These are phyloP conservation scores for Phengaris alcon DNA, from an alignment of 2,888 invertebrate species.

Conservation along the genomic window DNA sequence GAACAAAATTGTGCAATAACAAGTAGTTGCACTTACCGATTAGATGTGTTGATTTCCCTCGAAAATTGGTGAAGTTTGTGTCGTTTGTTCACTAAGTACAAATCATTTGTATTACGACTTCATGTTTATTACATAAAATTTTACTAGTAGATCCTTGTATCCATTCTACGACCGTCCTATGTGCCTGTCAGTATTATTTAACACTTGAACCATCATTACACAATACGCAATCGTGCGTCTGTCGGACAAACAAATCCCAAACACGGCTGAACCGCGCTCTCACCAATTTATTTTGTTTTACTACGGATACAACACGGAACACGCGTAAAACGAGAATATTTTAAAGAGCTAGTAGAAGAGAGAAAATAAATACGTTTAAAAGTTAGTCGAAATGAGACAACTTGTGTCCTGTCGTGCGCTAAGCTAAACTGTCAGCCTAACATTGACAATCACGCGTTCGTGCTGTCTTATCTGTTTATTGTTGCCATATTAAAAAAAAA, in stretches of 20 bases:
- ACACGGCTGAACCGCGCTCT: slow-evolving; percentile 57
- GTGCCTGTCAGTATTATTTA: slow-evolving; percentile 14
- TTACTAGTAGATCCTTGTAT: slow-evolving; percentile 5
- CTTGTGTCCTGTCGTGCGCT: not conserved
- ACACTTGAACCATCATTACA: slow-evolving; percentile 17
- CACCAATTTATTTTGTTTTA: slow-evolving; percentile 51
- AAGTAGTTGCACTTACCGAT: slow-evolving; percentile 26
- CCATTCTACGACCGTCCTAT: not conserved
- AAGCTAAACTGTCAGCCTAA: slow-evolving; percentile 18
- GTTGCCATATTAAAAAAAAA: slow-evolving; percentile 39
- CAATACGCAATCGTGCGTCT: slow-evolving; percentile 47
- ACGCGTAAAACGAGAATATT: slow-evolving; percentile 31
- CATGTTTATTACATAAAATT: slow-evolving; percentile 19
- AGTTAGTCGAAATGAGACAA: slow-evolving; percentile 35
- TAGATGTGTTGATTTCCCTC: not conserved
- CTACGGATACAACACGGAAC: slow-evolving; percentile 37
- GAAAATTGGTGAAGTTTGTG: slow-evolving; percentile 1
- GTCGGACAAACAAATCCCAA: slow-evolving; percentile 56
- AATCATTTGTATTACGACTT: not conserved
- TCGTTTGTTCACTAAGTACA: slow-evolving; percentile 22
- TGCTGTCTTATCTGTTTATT: slow-evolving; percentile 42
- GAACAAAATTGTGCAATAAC: slow-evolving; percentile 18
- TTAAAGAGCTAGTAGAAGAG: slow-evolving; percentile 32
- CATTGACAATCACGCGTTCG: slow-evolving; percentile 42
- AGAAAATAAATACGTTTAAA: slow-evolving; percentile 29